Evolutionary conservation across 1,140 invertebrate genomes (phyloP), one percentile per base, ranked within the genome.

Genomic region (Dinothrombium tinctorium): DNA sequence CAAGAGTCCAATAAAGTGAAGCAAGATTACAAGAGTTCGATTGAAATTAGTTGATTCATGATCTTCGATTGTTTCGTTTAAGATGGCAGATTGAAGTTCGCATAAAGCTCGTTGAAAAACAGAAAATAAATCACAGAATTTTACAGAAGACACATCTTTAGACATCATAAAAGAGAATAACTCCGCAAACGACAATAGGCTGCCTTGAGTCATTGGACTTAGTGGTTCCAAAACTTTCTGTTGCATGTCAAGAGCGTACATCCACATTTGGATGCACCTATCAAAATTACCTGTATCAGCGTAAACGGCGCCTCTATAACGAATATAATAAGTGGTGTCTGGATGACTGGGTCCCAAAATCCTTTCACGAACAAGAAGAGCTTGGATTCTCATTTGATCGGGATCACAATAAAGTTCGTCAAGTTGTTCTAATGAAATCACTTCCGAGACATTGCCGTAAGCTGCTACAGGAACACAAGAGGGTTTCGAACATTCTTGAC

Each of bases 171-270:
- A 90, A 40, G 76, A 79, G 60, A 94, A 95, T 1, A 94, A 64
- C 62, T 94, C 84, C 2, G 81, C 82, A 59, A 94, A 92, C 48
- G 80, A 84, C 52, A 86, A 73, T 19, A 92, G 67, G 43, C 76
- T 81, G 53, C 76, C 83, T 59, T 90, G 83, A 11, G 84, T 92
- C 73, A 89, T 82, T 4, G 82, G 78, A 59, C 80, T 86, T 7
- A 92, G 64, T n/a, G 83, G 76, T 50, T 86, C 81, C 38, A 90
- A 64, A 60, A 86, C 82, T 44, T 72, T 73, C 47, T 61, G 59
- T 60, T 92, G 86, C 75, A 90, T 89, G 55, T 90, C 82, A 8
- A 95, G 61, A n/a, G 84, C 86, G 59, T 92, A 89, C 59, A 82
- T 83, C 86, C 87, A 94, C 23, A 94, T 64, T 51, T 77, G 72